Conservation (phyloP, 1,140 invertebrate genomes). For the Drosophila obscura region DNA sequence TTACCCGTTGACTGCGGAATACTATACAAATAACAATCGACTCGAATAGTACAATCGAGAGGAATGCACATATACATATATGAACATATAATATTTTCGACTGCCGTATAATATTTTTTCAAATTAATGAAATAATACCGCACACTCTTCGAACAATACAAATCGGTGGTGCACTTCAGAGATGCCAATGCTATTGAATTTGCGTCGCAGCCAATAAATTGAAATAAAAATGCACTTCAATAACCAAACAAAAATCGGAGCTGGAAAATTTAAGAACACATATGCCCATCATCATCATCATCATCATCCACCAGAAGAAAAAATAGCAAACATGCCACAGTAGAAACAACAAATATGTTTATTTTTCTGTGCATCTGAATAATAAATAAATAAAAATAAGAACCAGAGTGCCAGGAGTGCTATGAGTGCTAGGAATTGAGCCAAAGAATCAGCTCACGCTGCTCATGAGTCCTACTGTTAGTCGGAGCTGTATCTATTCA, state of each 20-base stretch:
- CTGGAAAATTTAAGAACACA: conserved; percentile 34
- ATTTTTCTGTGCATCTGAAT: conserved; percentile 48
- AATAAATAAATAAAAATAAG: conserved; percentile 39
- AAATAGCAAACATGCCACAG: conserved; percentile 37
- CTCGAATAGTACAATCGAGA: conserved; percentile 12
- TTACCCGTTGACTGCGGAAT: conserved; percentile 13
- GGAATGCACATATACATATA: not conserved
- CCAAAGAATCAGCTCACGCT: too few species aligned
- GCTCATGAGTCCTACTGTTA: too few species aligned
- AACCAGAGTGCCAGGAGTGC: too few species aligned
- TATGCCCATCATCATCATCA: conserved; percentile 1
- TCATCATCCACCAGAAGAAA: not conserved
- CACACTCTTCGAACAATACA: conserved; percentile 20
- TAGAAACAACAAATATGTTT: conserved; percentile 60
- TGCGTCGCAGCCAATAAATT: conserved; percentile 44
- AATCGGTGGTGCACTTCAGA: conserved; percentile 46
- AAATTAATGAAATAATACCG: conserved; percentile 61
- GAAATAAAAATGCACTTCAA: conserved; percentile 57
- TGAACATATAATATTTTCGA: conserved; percentile 16
- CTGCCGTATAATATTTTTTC: conserved; percentile 30
- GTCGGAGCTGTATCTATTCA: too few species aligned
- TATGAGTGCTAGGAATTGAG: not conserved
- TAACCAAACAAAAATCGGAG: conserved; percentile 39
- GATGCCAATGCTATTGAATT: conserved; percentile 20
- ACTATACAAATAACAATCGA: conserved; percentile 10